Percentiles rank a stretch among this genome's conserved stretches.
These are phyloP conservation scores for Actias luna DNA, from an alignment of 2,888 invertebrate genomes.

Conservation along the genomic window DNA sequence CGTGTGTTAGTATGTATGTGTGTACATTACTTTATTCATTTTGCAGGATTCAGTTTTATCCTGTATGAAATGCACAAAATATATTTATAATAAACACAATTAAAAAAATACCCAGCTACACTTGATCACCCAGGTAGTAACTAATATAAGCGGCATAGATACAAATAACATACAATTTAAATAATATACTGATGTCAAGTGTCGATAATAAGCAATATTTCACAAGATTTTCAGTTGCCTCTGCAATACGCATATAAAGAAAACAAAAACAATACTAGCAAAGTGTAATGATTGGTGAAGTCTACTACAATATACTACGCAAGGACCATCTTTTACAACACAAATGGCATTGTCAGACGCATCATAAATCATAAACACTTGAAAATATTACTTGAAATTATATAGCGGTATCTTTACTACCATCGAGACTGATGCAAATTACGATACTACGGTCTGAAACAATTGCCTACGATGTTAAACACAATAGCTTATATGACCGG, in stretches of 20 bases:
- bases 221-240: neutral
- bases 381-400: slow-evolving; percentile 6
- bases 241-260: neutral
- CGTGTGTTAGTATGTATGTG: no score
- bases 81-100: no score
- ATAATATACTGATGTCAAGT: neutral
- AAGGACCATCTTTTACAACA: slow-evolving; percentile 22
- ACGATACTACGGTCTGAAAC: neutral
- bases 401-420: slow-evolving; percentile 3
- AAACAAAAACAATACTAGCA: neutral
- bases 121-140: neutral
- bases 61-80: no score
- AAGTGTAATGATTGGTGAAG: neutral
- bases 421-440: neutral
- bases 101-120: no score
- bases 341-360: slow-evolving; percentile 21
- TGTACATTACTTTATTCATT: no score
- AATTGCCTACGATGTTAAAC: slow-evolving; percentile 3
- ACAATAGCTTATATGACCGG: slow-evolving; percentile 5
- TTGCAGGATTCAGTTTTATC: no score
- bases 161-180: neutral
- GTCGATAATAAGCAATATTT: neutral
- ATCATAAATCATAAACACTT: slow-evolving; percentile 1
- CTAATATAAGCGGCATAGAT: neutral
- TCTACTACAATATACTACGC: neutral